Base-by-base conservation (phyloP, 92 coral and sea anemone genomes). In the Epizoanthus ramosus region DNA sequence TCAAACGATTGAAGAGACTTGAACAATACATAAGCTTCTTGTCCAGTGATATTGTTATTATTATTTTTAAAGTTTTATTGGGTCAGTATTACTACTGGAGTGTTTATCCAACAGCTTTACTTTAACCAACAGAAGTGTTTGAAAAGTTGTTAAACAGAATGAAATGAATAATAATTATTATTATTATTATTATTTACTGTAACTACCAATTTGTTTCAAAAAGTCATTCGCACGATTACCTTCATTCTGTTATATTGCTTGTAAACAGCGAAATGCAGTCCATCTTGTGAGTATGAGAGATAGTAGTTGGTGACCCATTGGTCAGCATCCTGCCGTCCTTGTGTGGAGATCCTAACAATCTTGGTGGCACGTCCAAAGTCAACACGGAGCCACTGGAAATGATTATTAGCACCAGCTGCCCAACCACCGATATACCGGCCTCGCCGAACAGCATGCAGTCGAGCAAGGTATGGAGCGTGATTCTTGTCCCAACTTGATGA, bases 281-380 rank as follows among this genome's bases (percentile, higher is more conserved):
- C 87, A 54, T 89, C 89, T 47, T 89, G 92, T 50, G 87, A 71
- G 69, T 73, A 89, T 15, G 68, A 12, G 24, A 89, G 83, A 39
- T 85, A 85, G 63, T 85, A 89, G 21, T 47, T 54, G 10, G 89
- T 89, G 58, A 89, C 92, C 92, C 92, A 89, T 71, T 85, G 89
- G 61, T 79, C 79, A 25, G 60, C 72, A 23, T 89, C 92, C n/a
- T 75, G 74, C 37, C 92, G 77, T 79, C 92, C 92, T 72, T 89
- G 92, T 14, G 89, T 80, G 19, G 84, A 80, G 21, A 89, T 81
- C 28, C 92, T 84, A 6, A 83, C 84, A 33, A 89, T 69, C 67
- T 79, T 89, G 6, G 89, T 70, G 8, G 89, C 86, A 60, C 75
- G 89, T 8, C 19, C 57, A 23, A 89, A 73, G 80, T 89, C 85